phyloP scores from a whole-genome alignment of 2,797 vertebrate species.

The Phalloptychus januarius region DNA sequence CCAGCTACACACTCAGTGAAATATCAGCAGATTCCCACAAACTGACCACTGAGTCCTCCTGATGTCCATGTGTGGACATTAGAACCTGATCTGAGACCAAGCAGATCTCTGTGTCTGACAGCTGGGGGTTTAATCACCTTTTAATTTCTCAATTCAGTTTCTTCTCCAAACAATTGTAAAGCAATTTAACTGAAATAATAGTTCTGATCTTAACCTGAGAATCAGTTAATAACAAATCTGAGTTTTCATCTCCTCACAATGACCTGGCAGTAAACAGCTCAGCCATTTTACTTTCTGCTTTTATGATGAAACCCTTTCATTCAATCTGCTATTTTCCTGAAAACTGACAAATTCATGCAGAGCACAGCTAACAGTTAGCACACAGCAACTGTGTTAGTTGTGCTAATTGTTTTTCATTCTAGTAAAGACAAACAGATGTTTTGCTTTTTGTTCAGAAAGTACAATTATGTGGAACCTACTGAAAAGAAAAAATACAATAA shows the following conservation, averaged over 20 bases:
- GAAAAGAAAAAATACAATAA: too few species aligned
- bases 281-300: not conserved
- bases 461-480: too few species aligned
- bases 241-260: not conserved
- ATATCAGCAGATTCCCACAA: slow-evolving; percentile 49
- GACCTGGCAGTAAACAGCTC: not conserved
- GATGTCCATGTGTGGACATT: slow-evolving; percentile 47
- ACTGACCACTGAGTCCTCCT: slow-evolving; percentile 5
- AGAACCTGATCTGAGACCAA: not conserved
- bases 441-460: too few species aligned
- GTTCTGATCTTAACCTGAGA: not conserved
- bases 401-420: too few species aligned
- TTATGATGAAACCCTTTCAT: not conserved
- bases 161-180: not conserved
- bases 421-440: too few species aligned
- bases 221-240: not conserved
- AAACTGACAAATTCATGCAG: not conserved
- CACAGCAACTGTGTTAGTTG: too few species aligned
- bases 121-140: not conserved
- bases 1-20: slow-evolving; percentile 13
- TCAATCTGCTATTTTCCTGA: not conserved
- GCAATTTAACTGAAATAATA: not conserved
- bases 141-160: not conserved
- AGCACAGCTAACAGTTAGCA: not conserved
- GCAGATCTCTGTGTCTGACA: not conserved